A percentile compares a stretch with the other conserved stretches of the same genome.
Conservation (phyloP, 1,140 invertebrate genomes). For the Aleiodes sp. region DNA sequence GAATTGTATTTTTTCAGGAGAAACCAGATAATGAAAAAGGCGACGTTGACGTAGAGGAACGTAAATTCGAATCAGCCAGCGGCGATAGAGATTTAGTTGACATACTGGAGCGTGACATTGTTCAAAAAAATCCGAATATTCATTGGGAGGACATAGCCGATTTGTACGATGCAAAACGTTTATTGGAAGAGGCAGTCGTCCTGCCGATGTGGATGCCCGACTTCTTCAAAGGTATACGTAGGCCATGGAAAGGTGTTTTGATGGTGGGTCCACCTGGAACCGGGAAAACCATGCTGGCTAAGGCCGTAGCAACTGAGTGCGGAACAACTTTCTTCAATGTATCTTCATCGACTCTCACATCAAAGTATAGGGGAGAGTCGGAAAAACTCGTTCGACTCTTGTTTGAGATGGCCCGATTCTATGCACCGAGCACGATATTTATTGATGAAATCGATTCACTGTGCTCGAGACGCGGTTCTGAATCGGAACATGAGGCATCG, state of each 20-base stretch:
- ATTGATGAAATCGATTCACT: conserved; percentile 99
- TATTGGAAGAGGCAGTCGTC: conserved; percentile 97
- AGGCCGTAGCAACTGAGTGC: conserved; percentile 99
- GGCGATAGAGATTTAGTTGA: conserved; percentile 95
- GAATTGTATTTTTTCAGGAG: conserved; percentile 55
- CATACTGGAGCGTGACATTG: conserved; percentile 95
- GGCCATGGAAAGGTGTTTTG: conserved; percentile 94
- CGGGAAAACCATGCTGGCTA: conserved; percentile 99
- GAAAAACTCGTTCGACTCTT: conserved; percentile 97
- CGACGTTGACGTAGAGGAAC: conserved; percentile 80
- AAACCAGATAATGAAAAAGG: conserved; percentile 74
- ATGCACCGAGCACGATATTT: conserved; percentile 99
- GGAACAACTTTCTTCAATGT: conserved; percentile 99
- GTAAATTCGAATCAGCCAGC: conserved; percentile 89
- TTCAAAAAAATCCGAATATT: conserved; percentile 97
- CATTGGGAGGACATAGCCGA: conserved; percentile 98
- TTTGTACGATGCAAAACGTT: conserved; percentile 91
- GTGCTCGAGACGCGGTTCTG: conserved; percentile 93
- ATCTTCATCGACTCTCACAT: conserved; percentile 95
- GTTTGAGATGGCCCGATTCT: conserved; percentile 99
- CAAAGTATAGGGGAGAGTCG: conserved; percentile 98
- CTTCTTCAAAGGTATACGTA: conserved; percentile 96
- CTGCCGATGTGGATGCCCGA: conserved; percentile 98
- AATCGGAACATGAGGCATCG: conserved; percentile 98
- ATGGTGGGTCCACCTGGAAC: conserved; percentile 99